Percentiles rank a stretch among this genome's conserved stretches.
phyloP scores from a whole-genome alignment of 92 coral and sea anemone species.

The Zoanthus solanderi region DNA sequence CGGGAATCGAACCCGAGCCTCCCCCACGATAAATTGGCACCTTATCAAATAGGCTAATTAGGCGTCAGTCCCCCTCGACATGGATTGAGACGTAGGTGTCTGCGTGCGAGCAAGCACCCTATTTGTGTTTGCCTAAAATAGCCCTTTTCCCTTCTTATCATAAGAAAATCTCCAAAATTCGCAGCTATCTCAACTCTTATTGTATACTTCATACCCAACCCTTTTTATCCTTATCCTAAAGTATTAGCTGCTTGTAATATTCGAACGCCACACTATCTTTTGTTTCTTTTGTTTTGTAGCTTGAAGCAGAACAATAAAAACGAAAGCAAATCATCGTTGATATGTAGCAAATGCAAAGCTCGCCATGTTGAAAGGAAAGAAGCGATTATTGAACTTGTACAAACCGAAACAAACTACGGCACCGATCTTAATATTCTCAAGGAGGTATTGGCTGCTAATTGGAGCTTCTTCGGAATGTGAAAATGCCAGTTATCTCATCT shows the following conservation, averaged over 20 bases:
- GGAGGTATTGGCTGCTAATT: conserved; percentile 67
- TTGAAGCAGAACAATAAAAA: neutral
- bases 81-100: no score
- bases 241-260: neutral
- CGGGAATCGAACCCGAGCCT: no score
- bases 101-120: no score
- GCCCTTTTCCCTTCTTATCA: no score
- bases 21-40: no score
- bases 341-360: conserved; percentile 87
- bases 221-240: neutral
- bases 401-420: conserved; percentile 94
- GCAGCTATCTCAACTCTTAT: no score
- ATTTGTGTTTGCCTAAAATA: no score
- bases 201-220: neutral
- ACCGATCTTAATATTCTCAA: conserved; percentile 93
- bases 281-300: neutral
- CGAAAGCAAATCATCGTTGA: conserved; percentile 29
- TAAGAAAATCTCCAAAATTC: no score
- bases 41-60: no score
- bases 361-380: conserved; percentile 93
- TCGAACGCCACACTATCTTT: neutral
- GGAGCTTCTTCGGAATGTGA: neutral
- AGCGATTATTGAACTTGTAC: conserved; percentile 94
- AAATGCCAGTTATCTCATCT: neutral
- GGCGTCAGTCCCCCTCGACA: no score